Evolutionary conservation across 2,113 vertebrate species (phyloP).

Genomic region (Pygoscelis antarcticus): DNA sequence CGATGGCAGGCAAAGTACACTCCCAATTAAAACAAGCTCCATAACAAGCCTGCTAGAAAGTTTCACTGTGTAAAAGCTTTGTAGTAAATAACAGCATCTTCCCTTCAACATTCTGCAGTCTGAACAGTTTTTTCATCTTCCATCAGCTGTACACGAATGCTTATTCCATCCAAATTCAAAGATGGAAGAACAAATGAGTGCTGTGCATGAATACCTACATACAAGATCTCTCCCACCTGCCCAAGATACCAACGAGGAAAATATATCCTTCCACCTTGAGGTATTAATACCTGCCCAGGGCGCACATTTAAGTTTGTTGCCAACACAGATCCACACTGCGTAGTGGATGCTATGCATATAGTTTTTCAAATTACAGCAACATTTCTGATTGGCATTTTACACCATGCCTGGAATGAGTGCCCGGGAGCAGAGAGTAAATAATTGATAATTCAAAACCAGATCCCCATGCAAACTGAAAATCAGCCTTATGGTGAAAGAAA

Average conservation of each 20-base stretch:
- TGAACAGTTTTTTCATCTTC: background rate
- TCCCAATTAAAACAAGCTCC: background rate
- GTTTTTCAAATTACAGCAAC: background rate
- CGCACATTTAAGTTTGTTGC: background rate
- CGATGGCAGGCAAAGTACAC: background rate
- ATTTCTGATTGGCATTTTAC: background rate
- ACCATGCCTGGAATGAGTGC: background rate
- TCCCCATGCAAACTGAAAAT: background rate
- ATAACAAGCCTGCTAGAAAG: background rate
- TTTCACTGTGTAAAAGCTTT: background rate
- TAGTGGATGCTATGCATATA: rapidly evolving
- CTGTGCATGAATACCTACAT: background rate
- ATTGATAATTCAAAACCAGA: background rate
- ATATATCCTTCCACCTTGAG: background rate
- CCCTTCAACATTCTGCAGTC: background rate
- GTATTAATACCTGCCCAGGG: background rate
- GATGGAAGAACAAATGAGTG: background rate
- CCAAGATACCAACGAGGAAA: background rate
- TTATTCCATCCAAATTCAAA: background rate
- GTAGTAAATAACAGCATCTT: background rate
- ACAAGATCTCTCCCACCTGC: background rate
- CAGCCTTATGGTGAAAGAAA: background rate
- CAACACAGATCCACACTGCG: background rate
- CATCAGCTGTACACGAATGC: background rate
- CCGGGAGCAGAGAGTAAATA: background rate